A percentile compares a stretch with the other conserved stretches of the same genome.
Evolutionary conservation across 2,113 vertebrate genomes (phyloP).

Genomic region (Centropus bengalensis): DNA sequence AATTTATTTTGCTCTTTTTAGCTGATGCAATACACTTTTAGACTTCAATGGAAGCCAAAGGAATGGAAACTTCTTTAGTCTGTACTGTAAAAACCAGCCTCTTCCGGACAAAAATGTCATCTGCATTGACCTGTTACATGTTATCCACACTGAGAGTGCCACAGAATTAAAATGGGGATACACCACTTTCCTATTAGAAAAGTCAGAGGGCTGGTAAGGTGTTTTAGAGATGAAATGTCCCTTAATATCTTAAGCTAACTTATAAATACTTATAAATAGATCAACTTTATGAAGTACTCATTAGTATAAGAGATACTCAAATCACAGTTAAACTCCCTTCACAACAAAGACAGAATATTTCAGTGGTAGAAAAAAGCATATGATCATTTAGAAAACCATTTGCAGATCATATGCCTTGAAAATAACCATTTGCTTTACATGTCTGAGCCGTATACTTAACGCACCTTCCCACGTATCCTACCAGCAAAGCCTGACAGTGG

Average conservation of each 20-base stretch:
- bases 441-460: not conserved
- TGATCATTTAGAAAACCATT: not conserved
- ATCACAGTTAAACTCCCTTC: not conserved
- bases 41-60: not conserved
- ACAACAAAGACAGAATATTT: not conserved
- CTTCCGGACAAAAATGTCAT: not conserved
- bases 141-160: not conserved
- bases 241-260: not conserved
- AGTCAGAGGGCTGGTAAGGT: not conserved
- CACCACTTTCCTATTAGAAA: not conserved
- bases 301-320: not conserved
- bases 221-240: not conserved
- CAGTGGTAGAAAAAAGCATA: not conserved
- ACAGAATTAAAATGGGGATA: not conserved
- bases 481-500: not conserved
- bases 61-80: not conserved
- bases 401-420: not conserved
- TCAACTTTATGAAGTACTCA: not conserved
- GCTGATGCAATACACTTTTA: not conserved
- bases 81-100: not conserved
- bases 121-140: not conserved
- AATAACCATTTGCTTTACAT: not conserved
- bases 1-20: not conserved
- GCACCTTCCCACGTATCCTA: not conserved
- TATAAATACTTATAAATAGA: not conserved